Evolutionary conservation across 2,888 invertebrate genomes (phyloP).

Genomic region (Lucinisca nassula): DNA sequence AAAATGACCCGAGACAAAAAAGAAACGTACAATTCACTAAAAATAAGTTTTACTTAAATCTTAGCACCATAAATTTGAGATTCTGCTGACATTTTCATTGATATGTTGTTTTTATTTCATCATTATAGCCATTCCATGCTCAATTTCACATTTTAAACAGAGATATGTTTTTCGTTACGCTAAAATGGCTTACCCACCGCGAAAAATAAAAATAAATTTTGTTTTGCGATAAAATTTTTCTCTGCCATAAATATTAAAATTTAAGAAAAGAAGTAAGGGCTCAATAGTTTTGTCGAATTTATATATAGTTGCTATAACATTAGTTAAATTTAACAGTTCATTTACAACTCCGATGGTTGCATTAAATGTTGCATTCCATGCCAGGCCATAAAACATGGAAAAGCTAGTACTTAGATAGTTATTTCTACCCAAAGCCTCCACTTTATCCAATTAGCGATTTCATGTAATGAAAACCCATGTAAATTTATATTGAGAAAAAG

Average conservation of each 20-base stretch:
- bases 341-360: no score
- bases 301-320: no score
- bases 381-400: no score
- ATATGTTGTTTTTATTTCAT: background rate
- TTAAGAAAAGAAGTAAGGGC: no score
- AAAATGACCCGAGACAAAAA: background rate
- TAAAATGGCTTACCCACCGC: background rate
- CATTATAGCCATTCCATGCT: constrained; percentile 6
- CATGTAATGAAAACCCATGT: no score
- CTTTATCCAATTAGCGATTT: no score
- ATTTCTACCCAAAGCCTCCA: no score
- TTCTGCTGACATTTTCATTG: constrained; percentile 7
- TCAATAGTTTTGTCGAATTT: no score
- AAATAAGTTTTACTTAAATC: background rate
- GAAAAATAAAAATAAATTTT: background rate
- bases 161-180: background rate
- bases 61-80: background rate
- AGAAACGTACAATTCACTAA: background rate
- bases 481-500: no score
- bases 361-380: no score
- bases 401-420: no score
- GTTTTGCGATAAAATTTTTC: background rate
- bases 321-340: no score
- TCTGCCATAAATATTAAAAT: background rate
- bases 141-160: background rate